phyloP scores from a whole-genome alignment of 2,113 vertebrate genomes.

The Calypte anna region DNA sequence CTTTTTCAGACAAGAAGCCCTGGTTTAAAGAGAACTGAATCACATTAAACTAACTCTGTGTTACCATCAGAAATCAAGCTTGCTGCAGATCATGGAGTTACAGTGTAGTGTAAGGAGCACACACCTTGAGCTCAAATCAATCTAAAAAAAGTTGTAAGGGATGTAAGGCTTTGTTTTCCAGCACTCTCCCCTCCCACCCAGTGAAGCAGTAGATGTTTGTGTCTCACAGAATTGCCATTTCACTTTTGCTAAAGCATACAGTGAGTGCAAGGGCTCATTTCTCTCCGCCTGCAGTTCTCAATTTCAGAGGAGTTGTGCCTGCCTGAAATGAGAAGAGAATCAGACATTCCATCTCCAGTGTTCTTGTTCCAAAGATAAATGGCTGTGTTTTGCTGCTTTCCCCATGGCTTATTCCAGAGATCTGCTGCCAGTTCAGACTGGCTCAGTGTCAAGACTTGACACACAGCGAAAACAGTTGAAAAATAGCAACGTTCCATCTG shows the following conservation, averaged over 20 bases:
- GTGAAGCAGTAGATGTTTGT: background rate
- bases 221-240: background rate
- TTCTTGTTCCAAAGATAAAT: conserved; percentile 64
- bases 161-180: background rate
- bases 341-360: conserved; percentile 14
- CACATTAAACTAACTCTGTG: background rate
- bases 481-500: background rate
- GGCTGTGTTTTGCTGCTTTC: conserved; percentile 48
- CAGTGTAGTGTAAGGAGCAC: background rate
- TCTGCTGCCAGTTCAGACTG: conserved; percentile 48
- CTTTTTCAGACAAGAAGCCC: background rate
- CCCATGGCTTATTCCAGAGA: background rate
- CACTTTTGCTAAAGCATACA: background rate
- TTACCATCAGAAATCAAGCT: background rate
- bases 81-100: background rate
- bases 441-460: conserved; percentile 31
- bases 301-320: background rate
- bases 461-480: conserved; percentile 23
- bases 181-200: background rate
- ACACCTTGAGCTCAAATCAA: background rate
- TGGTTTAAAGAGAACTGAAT: background rate
- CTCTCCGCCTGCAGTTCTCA: background rate
- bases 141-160: background rate
- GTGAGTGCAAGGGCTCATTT: background rate
- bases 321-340: background rate